Evolutionary conservation across 1,140 invertebrate genomes (phyloP), one percentile per base, ranked within the genome.

Genomic region (Drosophila seguyi): DNA sequence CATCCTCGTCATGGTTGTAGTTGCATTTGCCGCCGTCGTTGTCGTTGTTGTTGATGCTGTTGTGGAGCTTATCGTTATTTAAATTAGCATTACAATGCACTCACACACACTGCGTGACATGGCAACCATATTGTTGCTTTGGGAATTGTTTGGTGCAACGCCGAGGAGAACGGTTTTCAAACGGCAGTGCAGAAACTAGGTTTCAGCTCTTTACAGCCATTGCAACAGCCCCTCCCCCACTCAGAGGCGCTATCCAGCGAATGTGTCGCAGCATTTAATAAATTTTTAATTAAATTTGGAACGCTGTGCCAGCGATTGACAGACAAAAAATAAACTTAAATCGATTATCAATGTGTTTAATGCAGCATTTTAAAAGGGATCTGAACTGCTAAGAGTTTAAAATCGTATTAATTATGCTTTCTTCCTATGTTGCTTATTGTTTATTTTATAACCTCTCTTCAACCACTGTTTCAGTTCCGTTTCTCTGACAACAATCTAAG

Each of bases 41-140:
- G 53, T 44, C 41, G 36, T 50, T 67, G 65, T 57, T 62, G 57
- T 59, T 63, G 58, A 47, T 60, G 59, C 63, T 80, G 79, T 86
- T 87, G 84, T 69, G 69, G 47, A 68, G 76, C 83, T 87, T 87
- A 87, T 87, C 84, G 79, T 83, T 87, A 83, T 87, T 88, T 87
- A 87, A 87, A 87, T 87, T 87, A 87, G 84, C 84, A 87, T 87
- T 87, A 88, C 79, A 88, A 87, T 88, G 84, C 84, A 72, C 61
- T 67, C 75, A 48, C 45, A 48, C 36, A 62, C 36, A 13, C 50
- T 31, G 36, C 31, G 47, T 48, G 29, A 75, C 45, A 77, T 57
- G 50, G 62, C 62, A 48, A 77, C 74, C 83, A 87, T 82, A 86
- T 87, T 86, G 83, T 53, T 82, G 73, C 55, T 39, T 50, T 55